A percentile compares a stretch with the other conserved stretches of the same genome.
phyloP scores from a whole-genome alignment of 2,113 vertebrate genomes.

The Psophia crepitans region DNA sequence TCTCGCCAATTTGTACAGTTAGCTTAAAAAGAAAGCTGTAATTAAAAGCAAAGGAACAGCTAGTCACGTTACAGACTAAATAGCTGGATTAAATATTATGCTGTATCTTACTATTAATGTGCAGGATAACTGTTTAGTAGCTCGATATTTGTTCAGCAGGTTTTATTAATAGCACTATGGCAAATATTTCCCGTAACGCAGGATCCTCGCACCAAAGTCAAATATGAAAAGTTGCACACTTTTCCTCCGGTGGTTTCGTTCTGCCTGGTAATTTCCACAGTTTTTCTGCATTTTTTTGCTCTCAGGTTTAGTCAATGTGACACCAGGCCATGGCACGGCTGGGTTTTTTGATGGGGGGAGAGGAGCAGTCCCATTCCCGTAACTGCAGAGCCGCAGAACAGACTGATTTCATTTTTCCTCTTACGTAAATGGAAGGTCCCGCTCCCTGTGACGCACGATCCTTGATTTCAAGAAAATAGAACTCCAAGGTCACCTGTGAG shows the following conservation, averaged over 20 bases:
- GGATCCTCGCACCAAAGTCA: neutral
- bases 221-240: neutral
- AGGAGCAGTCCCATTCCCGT: neutral
- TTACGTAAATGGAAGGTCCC: conserved; percentile 27
- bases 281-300: conserved; percentile 32
- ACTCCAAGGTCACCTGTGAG: neutral
- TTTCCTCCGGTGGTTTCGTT: neutral
- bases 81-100: conserved; percentile 18
- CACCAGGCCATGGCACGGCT: rapidly evolving
- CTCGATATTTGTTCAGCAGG: neutral
- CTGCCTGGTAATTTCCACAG: conserved; percentile 52
- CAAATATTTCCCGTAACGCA: neutral
- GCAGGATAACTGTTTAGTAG: neutral
- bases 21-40: conserved; percentile 31
- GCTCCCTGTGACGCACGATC: neutral
- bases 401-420: conserved; percentile 15
- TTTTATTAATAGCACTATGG: neutral
- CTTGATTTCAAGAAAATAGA: neutral
- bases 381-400: neutral
- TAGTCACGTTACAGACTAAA: neutral
- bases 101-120: conserved; percentile 16
- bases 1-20: conserved; percentile 28
- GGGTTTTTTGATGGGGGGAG: neutral
- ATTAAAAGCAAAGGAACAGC: conserved; percentile 35
- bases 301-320: conserved; percentile 50